These are phyloP conservation scores for Aradophagus sp. DNA, from an alignment of 1,140 invertebrate species.

Conservation along the genomic window DNA sequence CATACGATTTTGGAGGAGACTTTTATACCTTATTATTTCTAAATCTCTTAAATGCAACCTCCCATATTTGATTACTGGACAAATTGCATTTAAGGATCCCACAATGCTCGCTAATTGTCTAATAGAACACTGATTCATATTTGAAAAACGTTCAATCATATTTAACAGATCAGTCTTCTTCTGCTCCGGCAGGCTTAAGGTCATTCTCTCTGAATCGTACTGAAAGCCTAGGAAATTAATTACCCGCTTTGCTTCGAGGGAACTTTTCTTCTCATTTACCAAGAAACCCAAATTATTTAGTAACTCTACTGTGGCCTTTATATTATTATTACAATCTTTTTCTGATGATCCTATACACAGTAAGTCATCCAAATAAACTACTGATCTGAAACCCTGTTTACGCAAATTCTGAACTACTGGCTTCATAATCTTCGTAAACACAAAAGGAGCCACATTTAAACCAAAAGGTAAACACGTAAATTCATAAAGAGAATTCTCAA, in stretches of 20 bases:
- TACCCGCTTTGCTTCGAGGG: neutral
- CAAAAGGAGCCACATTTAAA: neutral
- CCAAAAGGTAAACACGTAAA: slow-evolving; percentile 3
- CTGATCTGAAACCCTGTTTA: slow-evolving; percentile 1
- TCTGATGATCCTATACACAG: neutral
- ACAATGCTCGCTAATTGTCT: neutral
- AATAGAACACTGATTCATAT: slow-evolving; percentile 4
- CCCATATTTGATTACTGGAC: slow-evolving; percentile 3
- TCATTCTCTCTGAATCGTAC: slow-evolving; percentile 5
- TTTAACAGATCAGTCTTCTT: slow-evolving; percentile 3
- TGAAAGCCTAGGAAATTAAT: slow-evolving; percentile 1
- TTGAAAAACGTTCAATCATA: neutral
- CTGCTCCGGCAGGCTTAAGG: neutral
- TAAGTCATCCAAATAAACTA: slow-evolving; percentile 16
- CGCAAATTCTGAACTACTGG: neutral
- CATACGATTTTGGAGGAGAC: neutral
- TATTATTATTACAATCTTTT: slow-evolving; percentile 1
- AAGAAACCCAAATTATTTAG: slow-evolving; percentile 3
- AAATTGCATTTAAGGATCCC: neutral
- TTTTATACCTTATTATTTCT: neutral
- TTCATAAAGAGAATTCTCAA: slow-evolving; percentile 1
- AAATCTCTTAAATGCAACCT: slow-evolving; percentile 1
- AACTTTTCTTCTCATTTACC: slow-evolving; percentile 2
- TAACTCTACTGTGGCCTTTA: neutral
- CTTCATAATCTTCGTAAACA: slow-evolving; percentile 14